Evolutionary conservation across 2,888 invertebrate genomes (phyloP), one percentile per base, ranked within the genome.

Genomic region (Macrophya annulata): DNA sequence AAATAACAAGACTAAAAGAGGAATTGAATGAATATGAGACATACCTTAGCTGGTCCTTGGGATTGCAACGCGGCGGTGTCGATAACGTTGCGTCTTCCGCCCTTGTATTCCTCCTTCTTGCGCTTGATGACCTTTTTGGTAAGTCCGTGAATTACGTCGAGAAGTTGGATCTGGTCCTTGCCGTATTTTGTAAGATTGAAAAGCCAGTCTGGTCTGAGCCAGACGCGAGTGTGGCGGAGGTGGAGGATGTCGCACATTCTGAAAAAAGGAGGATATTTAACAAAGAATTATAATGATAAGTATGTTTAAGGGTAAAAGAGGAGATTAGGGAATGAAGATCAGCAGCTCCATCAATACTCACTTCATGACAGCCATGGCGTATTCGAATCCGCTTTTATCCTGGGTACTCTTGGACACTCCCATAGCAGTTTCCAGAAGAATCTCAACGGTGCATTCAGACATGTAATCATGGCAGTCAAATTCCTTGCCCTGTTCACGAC

Each of bases 321-420:
- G 6, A 37, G 25, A 68, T 68, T 4, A 6, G 68, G 37, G 37
- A 43, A 21, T 4, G 15, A 17, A 15, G 51, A 83, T 25, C 25
- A 68, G 79, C n/a, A 17, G 25, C n/a, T 17, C 37, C 45, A n/a
- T 9, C 5, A 65, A 31, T 17, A 89, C 93, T 91, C 88, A 94
- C 94, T 97, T 97, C 97, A 97, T 97, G 5, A 98, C 97, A 87
- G 97, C 97, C 96, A 97, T 96, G 0, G 97, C 97, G 89, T 97
- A 98, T 93, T 97, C 97, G 90, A 96, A 97, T 62, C 97, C 97
- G 87, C 97, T 97, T 91, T 96, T 96, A 88, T 96, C 97, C 93
- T 97, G 97, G 0, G 97, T 97, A 87, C 95, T 95, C 92, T 97
- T 97, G 89, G 96, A 97, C 0, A 98, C 97, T 82, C 98, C 98